Conservation (phyloP, 2,113 vertebrate species). For the Tiliqua scincoides region DNA sequence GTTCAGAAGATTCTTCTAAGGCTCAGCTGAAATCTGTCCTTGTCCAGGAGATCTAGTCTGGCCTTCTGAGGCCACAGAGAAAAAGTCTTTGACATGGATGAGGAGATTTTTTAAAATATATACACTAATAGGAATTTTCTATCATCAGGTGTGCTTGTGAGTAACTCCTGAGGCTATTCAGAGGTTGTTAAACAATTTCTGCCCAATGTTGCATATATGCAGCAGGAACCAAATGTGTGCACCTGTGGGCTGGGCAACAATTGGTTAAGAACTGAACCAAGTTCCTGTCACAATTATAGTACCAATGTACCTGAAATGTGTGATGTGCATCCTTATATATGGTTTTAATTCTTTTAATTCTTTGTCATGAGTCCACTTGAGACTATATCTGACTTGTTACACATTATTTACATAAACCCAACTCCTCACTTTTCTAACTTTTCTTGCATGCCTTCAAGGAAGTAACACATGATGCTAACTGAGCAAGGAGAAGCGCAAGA, state of each 20-base stretch:
- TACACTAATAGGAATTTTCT: background rate
- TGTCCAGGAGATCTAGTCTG: no score
- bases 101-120: background rate
- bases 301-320: background rate
- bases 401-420: slow-evolving; percentile 27
- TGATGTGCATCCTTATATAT: background rate
- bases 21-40: no score
- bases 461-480: slow-evolving; percentile 68
- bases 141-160: no score
- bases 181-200: no score
- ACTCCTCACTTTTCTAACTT: slow-evolving; percentile 54
- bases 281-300: background rate
- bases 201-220: no score
- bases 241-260: no score
- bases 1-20: no score
- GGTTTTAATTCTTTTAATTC: slow-evolving; percentile 1
- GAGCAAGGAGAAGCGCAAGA: slow-evolving; percentile 61
- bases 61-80: no score
- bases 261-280: no score
- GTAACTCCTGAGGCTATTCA: background rate
- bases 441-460: slow-evolving; percentile 75
- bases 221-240: no score
- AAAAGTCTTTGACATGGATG: no score
- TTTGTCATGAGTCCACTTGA: background rate
- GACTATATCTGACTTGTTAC: slow-evolving; percentile 25